Evolutionary conservation across 2,888 invertebrate genomes (phyloP).

Genomic region (Drosophila neotestacea): DNA sequence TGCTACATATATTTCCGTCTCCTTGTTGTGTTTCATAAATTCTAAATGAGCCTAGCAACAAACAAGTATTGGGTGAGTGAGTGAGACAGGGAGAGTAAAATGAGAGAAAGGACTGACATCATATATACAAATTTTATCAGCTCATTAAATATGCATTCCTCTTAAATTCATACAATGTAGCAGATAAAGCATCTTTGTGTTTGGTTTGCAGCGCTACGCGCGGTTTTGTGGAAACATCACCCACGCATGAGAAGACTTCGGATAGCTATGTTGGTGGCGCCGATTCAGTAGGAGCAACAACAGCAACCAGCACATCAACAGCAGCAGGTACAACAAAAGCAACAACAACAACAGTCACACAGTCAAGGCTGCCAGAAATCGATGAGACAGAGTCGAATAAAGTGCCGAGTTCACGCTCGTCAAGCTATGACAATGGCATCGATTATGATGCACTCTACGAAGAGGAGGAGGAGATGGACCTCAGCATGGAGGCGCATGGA

Average conservation of each 20-base stretch:
- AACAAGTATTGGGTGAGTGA: background rate
- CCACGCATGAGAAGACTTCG: constrained; percentile 79
- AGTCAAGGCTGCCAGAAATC: constrained; percentile 73
- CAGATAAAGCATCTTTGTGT: constrained; percentile 4
- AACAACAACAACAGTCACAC: constrained; percentile 24
- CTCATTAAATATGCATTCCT: constrained; percentile 41
- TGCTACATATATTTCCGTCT: constrained; percentile 10
- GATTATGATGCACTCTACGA: constrained; percentile 96
- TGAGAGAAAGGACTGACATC: constrained; percentile 56
- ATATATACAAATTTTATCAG: constrained; percentile 40
- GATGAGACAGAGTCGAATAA: constrained; percentile 79
- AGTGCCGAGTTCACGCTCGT: constrained; percentile 60
- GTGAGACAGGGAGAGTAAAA: background rate
- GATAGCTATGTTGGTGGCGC: constrained; percentile 48
- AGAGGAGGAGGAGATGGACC: constrained; percentile 94
- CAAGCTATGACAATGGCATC: constrained; percentile 88
- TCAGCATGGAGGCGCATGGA: constrained; percentile 98
- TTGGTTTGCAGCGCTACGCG: constrained; percentile 80
- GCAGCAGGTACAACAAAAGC: constrained; percentile 11
- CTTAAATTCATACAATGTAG: constrained; percentile 10
- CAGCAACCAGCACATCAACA: constrained; percentile 29
- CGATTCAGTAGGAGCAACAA: constrained; percentile 40
- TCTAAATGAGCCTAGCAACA: constrained; percentile 47
- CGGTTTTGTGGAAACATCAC: constrained; percentile 83
- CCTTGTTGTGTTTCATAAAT: constrained; percentile 25